A percentile compares a stretch with the other conserved stretches of the same genome.
Evolutionary conservation across 2,113 vertebrate genomes (phyloP).

Genomic region (Hypomesus transpacificus): DNA sequence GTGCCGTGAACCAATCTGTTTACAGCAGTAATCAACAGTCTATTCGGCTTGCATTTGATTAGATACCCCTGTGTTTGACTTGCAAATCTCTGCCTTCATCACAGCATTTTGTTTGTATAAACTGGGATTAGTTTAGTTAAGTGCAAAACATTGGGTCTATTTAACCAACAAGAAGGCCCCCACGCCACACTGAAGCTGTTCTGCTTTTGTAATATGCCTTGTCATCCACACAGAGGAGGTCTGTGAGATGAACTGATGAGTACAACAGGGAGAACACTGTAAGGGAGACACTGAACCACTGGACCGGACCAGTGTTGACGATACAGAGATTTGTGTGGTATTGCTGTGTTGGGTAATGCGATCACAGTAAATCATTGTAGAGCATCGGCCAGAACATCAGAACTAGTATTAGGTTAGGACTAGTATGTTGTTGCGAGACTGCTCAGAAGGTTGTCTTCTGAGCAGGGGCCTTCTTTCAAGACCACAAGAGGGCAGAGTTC

Average conservation of each 20-base stretch:
- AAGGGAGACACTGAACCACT: too few species aligned
- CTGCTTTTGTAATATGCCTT: conserved; percentile 15
- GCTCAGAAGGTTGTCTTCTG: too few species aligned
- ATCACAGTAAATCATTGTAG: too few species aligned
- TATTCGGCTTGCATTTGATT: conserved; percentile 55
- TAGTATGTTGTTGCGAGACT: too few species aligned
- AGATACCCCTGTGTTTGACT: conserved; percentile 52
- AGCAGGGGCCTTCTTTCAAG: neutral
- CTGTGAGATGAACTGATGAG: too few species aligned
- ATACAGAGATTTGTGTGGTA: too few species aligned
- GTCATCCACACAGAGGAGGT: neutral
- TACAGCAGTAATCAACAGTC: conserved; percentile 33
- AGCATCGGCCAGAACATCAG: too few species aligned
- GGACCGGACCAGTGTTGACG: too few species aligned
- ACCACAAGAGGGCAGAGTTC: conserved; percentile 9
- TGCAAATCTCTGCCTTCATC: conserved; percentile 65
- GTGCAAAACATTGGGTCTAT: conserved; percentile 38
- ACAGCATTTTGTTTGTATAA: conserved; percentile 58
- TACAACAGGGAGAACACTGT: too few species aligned
- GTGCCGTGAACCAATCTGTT: conserved; percentile 18
- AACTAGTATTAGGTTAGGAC: too few species aligned
- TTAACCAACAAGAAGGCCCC: conserved; percentile 1
- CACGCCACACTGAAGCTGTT: neutral
- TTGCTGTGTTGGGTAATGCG: too few species aligned
- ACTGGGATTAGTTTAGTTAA: conserved; percentile 60